Percentiles rank a stretch among this genome's conserved stretches.
Conservation (phyloP, 2,888 invertebrate species). For the Troglohyphantes excavatus region DNA sequence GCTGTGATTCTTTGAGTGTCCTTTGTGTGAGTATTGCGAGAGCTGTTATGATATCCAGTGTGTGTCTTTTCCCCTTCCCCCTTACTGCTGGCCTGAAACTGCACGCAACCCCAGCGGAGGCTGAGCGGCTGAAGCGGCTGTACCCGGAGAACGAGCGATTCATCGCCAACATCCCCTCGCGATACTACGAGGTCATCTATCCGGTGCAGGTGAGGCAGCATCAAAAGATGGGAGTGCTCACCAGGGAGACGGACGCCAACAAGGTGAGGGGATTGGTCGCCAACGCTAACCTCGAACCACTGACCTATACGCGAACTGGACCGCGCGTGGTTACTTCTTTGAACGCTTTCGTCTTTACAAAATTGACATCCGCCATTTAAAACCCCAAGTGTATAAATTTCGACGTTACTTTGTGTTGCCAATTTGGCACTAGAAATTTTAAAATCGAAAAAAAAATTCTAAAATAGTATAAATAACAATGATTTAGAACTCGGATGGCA, state of each 20-base stretch:
- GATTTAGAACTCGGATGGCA: too few species aligned
- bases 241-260: slow-evolving; percentile 86
- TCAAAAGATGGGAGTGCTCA: slow-evolving; percentile 97
- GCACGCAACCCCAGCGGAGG: slow-evolving; percentile 78
- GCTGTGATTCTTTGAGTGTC: not conserved
- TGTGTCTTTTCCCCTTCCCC: slow-evolving; percentile 62
- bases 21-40: not conserved
- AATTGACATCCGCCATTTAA: too few species aligned
- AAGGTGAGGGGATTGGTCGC: too few species aligned
- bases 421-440: too few species aligned
- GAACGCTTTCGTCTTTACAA: too few species aligned
- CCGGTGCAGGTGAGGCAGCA: slow-evolving; percentile 96
- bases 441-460: too few species aligned
- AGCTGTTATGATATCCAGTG: not conserved
- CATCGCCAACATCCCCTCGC: slow-evolving; percentile 94
- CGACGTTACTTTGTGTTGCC: too few species aligned
- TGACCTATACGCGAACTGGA: too few species aligned
- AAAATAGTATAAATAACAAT: too few species aligned
- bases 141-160: slow-evolving; percentile 96
- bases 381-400: too few species aligned
- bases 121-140: slow-evolving; percentile 88
- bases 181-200: slow-evolving; percentile 97
- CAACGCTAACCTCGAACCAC: too few species aligned
- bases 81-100: slow-evolving; percentile 75
- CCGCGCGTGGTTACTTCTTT: too few species aligned